Evolutionary conservation across 2,888 invertebrate genomes (phyloP).

Genomic region (Cerceris rybyensis): DNA sequence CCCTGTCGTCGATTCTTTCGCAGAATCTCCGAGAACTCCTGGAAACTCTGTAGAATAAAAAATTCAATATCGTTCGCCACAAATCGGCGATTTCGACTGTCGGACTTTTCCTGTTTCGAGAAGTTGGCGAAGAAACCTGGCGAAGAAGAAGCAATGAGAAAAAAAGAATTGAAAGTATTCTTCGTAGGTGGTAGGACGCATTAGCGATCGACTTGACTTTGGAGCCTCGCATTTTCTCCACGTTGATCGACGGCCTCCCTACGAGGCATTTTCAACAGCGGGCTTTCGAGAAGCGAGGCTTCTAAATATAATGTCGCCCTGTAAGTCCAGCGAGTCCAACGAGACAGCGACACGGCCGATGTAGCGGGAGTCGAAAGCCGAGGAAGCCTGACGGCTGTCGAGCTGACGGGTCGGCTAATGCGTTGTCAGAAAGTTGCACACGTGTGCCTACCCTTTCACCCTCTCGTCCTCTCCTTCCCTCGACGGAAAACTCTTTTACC

Average conservation of each 20-base stretch:
- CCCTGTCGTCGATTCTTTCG: neutral
- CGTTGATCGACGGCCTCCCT: slow-evolving; percentile 60
- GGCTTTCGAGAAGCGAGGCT: slow-evolving; percentile 17
- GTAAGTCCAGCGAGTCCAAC: slow-evolving; percentile 58
- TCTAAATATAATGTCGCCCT: slow-evolving; percentile 73
- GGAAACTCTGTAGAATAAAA: neutral
- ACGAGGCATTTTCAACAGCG: slow-evolving; percentile 59
- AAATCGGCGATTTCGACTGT: too few relatives aligned
- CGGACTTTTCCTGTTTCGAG: too few relatives aligned
- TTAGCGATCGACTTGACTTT: slow-evolving; percentile 12
- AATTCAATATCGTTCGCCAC: neutral
- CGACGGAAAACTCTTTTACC: slow-evolving; percentile 9
- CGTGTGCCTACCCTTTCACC: slow-evolving; percentile 43
- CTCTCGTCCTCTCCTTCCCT: neutral
- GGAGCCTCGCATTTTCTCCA: slow-evolving; percentile 20
- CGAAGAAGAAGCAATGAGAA: neutral
- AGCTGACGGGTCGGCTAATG: slow-evolving; percentile 67
- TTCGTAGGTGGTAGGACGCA: neutral
- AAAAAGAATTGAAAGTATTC: neutral
- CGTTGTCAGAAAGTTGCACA: slow-evolving; percentile 71
- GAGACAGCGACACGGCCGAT: slow-evolving; percentile 67
- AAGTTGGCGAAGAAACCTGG: neutral
- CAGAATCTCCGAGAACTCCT: neutral
- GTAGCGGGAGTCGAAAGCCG: slow-evolving; percentile 52
- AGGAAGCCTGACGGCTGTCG: slow-evolving; percentile 65